Percentiles rank a stretch among this genome's conserved stretches.
These are phyloP conservation scores for Chrysina gloriosa DNA, from an alignment of 2,888 invertebrate species.

Conservation along the genomic window DNA sequence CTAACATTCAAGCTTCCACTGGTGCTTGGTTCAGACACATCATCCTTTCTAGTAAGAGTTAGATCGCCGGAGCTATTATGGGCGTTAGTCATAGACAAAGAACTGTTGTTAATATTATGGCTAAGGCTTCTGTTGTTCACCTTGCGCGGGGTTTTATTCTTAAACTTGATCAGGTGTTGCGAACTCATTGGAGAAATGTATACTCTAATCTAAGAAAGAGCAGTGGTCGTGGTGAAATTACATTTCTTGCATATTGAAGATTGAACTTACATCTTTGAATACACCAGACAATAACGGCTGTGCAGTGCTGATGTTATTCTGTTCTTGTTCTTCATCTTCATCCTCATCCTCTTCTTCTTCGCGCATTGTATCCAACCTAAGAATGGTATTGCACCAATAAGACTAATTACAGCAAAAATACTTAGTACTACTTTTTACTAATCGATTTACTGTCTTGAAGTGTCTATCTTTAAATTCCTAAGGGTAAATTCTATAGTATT, in stretches of 20 bases:
- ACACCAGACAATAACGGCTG: conserved; percentile 40
- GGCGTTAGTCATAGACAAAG: not conserved
- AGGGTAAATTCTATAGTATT: too few relatives aligned
- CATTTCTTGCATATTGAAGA: not conserved
- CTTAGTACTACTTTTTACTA: too few relatives aligned
- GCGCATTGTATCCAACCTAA: conserved; percentile 25
- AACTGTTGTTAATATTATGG: not conserved
- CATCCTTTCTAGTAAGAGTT: not conserved
- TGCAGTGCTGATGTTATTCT: not conserved
- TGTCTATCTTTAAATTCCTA: too few relatives aligned
- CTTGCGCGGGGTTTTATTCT: not conserved
- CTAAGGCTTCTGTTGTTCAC: not conserved
- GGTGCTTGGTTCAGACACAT: not conserved
- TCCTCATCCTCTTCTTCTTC: conserved; percentile 16
- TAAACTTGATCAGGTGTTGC: conserved; percentile 15
- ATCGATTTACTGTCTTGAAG: too few relatives aligned
- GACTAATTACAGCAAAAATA: too few relatives aligned
- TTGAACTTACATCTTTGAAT: conserved; percentile 43
- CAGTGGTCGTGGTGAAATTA: not conserved
- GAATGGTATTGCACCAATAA: too few relatives aligned
- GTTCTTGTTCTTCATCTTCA: conserved; percentile 8
- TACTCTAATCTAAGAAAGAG: conserved; percentile 36
- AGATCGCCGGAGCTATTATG: not conserved
- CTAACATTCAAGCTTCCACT: too few relatives aligned
- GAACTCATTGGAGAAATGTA: conserved; percentile 37